Base-by-base conservation (phyloP, 2,888 invertebrate species). In the Conus canariensis region DNA sequence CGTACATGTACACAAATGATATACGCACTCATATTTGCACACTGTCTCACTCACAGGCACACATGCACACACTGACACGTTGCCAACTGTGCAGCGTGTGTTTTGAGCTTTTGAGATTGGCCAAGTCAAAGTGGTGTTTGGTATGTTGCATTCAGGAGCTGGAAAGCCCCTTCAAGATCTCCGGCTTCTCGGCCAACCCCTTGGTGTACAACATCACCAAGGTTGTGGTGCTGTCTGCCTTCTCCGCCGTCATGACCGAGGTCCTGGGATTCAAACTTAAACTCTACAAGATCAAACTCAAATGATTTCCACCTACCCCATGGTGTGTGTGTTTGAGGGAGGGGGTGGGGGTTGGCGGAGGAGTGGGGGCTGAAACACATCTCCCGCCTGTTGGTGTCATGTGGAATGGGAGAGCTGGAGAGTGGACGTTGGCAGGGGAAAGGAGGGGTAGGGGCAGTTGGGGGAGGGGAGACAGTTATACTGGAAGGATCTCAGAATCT, bases 91-190 rank as follows among this genome's bases (percentile, higher is more conserved):
- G 45, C 45, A 45, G 45, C 45, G 3, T 45, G 45, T 45, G 45
- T 45, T 45, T 45, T 30, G 30, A 30, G 30, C 30, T 30, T 30
- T 30, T 45, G 45, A 45, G 45, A 45, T 45, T 45, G 45, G 45
- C 45, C 2, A 45, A 45, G 45, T 45, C 45, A 45, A 45, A 45
- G 45, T 45, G 45, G 45, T 45, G 45, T 45, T 45, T 45, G 45
- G 45, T 45, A 45, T 45, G 45, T 45, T 45, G 45, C 45, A 45
- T 89, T 58, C 97, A 98, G 98, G 99, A 99, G 97, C 97, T 99
- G 95, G 99, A 99, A 96, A 98, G 98, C 94, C 99, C 99, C 0
- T 99, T 99, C 97, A 99, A 99, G 97, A 99, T 99, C 96, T 98
- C 99, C 16, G 99, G 99, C 83, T 97, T 99, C 94, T 98, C 99